Percentiles rank a stretch among this genome's conserved stretches.
phyloP scores from a whole-genome alignment of 2,888 invertebrate species.

The Campoplex nolae region DNA sequence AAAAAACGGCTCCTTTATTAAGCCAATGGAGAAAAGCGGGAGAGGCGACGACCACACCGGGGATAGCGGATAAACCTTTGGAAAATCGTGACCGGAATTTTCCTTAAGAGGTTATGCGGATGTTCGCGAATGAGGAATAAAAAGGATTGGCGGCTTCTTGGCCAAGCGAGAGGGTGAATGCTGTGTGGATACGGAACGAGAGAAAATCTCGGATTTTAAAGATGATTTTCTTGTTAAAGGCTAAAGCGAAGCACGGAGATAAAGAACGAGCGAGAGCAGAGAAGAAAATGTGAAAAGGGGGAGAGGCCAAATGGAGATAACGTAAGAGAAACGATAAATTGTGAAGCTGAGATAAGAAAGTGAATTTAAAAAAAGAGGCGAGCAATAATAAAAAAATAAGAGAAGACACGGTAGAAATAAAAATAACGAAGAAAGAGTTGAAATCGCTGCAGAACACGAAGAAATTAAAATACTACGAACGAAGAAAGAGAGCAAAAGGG shows the following conservation, averaged over 20 bases:
- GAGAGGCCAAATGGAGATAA: constrained; percentile 52
- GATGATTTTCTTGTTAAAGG: constrained; percentile 24
- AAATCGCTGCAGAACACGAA: background rate
- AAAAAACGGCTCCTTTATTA: constrained; percentile 48
- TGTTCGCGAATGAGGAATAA: constrained; percentile 6
- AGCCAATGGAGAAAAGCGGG: constrained; percentile 1
- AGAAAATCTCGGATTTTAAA: constrained; percentile 12
- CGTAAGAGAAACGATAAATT: background rate
- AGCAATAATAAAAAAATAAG: background rate
- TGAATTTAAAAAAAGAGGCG: background rate
- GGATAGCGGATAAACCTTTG: constrained; percentile 49
- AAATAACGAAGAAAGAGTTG: background rate
- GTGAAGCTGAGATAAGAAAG: background rate
- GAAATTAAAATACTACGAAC: background rate
- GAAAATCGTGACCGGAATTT: constrained; percentile 56
- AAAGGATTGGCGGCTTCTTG: constrained; percentile 27
- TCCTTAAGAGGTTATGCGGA: constrained; percentile 13
- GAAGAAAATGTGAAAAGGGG: constrained; percentile 62
- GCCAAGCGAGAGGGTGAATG: background rate
- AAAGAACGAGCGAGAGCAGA: constrained; percentile 24
- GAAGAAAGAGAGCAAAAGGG: constrained; percentile 1
- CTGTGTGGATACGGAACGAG: background rate
- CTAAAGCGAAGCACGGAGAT: constrained; percentile 2
- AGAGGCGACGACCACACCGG: constrained; percentile 5
- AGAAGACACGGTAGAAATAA: background rate